Evolutionary conservation across 2,888 invertebrate species (phyloP), one percentile per base, ranked within the genome.

Genomic region (Onthophagus sagittarius): DNA sequence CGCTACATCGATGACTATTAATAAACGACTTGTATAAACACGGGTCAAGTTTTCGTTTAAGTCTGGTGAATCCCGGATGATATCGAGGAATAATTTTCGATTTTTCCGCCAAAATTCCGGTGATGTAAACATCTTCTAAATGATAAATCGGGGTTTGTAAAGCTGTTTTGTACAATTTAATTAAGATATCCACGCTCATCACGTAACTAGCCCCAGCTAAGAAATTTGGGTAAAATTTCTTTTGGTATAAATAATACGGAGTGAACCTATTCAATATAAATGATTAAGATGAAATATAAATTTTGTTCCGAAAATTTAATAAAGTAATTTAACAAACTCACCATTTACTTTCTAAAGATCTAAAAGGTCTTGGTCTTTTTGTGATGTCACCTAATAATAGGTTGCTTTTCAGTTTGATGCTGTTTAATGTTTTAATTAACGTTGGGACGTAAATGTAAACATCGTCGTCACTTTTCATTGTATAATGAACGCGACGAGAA

Each of bases 391-490:
- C 95, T 7, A 92, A 88, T 63, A 95, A 85, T 74, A 92, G 80
- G 9, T 67, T 23, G 65, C 86, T 78, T 33, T 78, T 78, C 4
- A 72, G 71, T 71, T 80, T 80, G 70, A 76, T 78, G 4, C 72
- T 75, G 15, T 72, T 69, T 67, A 83, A 75, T 70, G 78, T 76
- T 53, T 79, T 72, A 71, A 92, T 80, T 14, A 94, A 84, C 78
- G 88, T 89, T 9, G 90, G 90, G 72, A 94, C 86, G 83, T 95
- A 94, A 0, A 95, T 89, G 81, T 93, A 95, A 86, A 94, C 93
- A 79, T 96, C 95, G 78, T 96, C 95, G 78, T 95, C 95, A 0
- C 93, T 92, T 86, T 96, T 95, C 83, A 95, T 88, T 15, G 95
- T 87, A 85, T 91, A 95, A 69, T 78, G 80, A 7, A 80, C 77